Base-by-base conservation (phyloP, 2,888 invertebrate species). In the Hydriomena furcata region DNA sequence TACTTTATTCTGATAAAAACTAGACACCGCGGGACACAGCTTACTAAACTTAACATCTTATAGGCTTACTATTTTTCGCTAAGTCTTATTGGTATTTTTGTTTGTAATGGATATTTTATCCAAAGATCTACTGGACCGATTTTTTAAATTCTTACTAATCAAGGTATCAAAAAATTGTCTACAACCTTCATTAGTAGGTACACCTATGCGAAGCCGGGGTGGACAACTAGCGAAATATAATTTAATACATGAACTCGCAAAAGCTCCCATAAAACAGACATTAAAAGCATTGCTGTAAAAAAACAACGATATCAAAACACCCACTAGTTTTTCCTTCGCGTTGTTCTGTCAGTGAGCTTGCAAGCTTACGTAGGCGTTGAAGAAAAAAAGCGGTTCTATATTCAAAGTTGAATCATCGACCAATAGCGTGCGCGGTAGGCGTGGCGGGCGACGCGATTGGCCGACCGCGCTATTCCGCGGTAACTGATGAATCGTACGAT, bases 381-480 rank as follows among this genome's bases (percentile, higher is more conserved):
- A 83, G 82, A 81, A 82, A 79, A 82, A 82, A 88, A 88, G 84
- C 71, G 87, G 85, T 87, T 89, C 85, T 89, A 85, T 85, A 88
- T 86, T 86, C 86, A 87, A 89, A 87, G 85, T 85, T 79, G 73
- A 71, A 65, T 63, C 72, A 70, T 62, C 78, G 72, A 63, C 89
- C 89, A 90, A 90, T 90, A 65, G 84, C 77, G 71, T 61, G 77
- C 73, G 76, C 68, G 72, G 85, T 77, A 89, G 89, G 89, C 89
- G 89, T 78, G 89, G 79, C 89, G 73, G 61, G 70, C 65, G 60
- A 51, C 61, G 68, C 72, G 67, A 90, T 90, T 90, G 89, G 89
- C 60, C 62, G 74, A 54, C 55, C 60, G 65, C 57, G 55, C 65
- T 31, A 24, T 38, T 46, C 60, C 69, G 71, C 67, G 59, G 58